phyloP scores from a whole-genome alignment of 2,888 invertebrate genomes.

The Asteroscopus sphinx region DNA sequence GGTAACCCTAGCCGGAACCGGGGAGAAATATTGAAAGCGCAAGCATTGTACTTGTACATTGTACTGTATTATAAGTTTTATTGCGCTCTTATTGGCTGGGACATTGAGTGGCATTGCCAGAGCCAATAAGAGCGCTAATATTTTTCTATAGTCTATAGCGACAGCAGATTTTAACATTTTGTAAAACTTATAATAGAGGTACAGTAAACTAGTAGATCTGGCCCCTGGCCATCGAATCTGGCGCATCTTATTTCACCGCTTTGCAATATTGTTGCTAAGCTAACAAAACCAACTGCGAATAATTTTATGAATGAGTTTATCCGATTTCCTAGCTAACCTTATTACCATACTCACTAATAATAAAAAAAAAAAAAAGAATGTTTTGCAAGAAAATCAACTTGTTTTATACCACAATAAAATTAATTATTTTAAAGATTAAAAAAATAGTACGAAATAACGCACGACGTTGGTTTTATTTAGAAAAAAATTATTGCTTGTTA shows the following conservation, averaged over 20 bases:
- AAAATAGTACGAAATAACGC: constrained; percentile 1
- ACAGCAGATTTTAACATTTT: no score
- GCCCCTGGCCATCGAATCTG: not conserved
- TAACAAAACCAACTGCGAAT: constrained; percentile 18
- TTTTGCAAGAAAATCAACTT: no score
- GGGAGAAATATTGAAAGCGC: no score
- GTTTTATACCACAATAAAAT: constrained; percentile 18
- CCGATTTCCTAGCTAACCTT: constrained; percentile 40
- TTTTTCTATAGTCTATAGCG: no score
- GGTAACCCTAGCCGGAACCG: no score
- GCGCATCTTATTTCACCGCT: not conserved
- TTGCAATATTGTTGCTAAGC: not conserved
- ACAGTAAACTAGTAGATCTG: no score
- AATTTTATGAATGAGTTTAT: constrained; percentile 26
- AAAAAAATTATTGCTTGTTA: constrained; percentile 12
- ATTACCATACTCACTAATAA: constrained; percentile 16
- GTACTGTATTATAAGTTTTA: no score
- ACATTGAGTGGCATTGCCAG: no score
- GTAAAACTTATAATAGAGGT: no score
- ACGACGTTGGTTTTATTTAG: constrained; percentile 5
- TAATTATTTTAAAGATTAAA: constrained; percentile 3
- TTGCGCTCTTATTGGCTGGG: no score
- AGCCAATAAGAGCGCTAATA: no score
- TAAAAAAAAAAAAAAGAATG: constrained; percentile 21
- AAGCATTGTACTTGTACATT: no score